Conservation (phyloP, 2,888 invertebrate species). For the Nasonovia ribisnigri region DNA sequence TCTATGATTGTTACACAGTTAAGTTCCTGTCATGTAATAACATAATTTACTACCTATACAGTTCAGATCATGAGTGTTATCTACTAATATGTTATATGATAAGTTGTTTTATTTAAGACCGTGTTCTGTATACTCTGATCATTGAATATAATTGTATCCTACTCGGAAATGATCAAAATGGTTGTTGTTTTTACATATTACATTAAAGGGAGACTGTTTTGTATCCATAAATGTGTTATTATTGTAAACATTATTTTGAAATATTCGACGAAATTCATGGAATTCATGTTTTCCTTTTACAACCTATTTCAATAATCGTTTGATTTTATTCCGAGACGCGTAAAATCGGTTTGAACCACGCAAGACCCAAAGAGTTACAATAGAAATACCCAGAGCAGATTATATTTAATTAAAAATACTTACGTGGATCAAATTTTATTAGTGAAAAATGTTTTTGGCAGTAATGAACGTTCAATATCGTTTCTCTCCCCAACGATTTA, state of each 20-base stretch:
- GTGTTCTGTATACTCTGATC: not conserved
- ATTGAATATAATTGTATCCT: not conserved
- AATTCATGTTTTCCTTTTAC: not conserved
- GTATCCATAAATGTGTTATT: not conserved
- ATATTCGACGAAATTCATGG: not conserved
- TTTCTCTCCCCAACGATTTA: not conserved
- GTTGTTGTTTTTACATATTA: not conserved
- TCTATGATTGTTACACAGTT: not conserved
- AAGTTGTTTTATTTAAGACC: not conserved
- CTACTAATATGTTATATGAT: not conserved
- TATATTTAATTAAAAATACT: conserved; percentile 36
- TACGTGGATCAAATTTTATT: not conserved
- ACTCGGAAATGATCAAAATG: not conserved
- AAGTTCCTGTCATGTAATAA: not conserved
- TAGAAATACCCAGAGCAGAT: not conserved
- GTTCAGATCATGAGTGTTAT: not conserved
- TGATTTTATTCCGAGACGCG: not conserved
- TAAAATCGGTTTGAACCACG: not conserved
- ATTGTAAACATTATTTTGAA: not conserved
- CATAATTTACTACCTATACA: not conserved
- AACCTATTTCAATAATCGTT: not conserved
- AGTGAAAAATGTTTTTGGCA: not conserved
- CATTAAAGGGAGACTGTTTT: not conserved
- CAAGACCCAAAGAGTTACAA: not conserved
- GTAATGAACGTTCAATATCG: not conserved